Base-by-base conservation (phyloP, 2,797 vertebrate genomes). In the Monodelphis domestica region DNA sequence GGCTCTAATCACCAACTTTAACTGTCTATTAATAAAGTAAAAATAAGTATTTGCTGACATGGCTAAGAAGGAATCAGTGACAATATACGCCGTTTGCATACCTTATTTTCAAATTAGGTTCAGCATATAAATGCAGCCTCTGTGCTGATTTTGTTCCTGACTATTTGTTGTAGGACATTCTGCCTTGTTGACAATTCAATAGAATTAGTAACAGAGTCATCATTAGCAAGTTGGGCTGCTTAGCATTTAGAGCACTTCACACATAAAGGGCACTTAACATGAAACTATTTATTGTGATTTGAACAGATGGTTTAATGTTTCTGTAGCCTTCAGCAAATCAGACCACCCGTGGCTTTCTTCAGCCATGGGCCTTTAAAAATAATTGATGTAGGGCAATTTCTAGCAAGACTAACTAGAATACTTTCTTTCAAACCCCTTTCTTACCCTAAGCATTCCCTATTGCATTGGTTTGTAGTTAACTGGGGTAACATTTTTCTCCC, bases 181-280 rank as follows among this genome's bases (percentile, higher is more conserved):
- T 70, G 92, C 84, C 26, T 50, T 33, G 89, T 92, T 54, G 89
- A 91, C 12, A 30, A 89, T 91, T 94, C 92, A 15, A 1, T 70
- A 87, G 63, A 89, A 59, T 0, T 12, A 95, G 95, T 89, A 95
- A 95, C 90, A 96, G 93, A 96, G 90, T 89, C 95, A 90, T 94
- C 95, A 93, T 96, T 95, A 97, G 95, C 63, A 94, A 4, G 89
- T 94, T 90, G 30, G 93, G 45, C 91, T 94, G 45, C 89, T 96
- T 88, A 95, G 95, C 96, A 97, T 97, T 96, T 96, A 88, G 92
- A 96, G 87, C 88, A 92, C 92, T 95, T 96, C 89, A 91, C 92
- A 91, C 91, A 91, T 56, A 84, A 94, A 97, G 55, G 89, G 89
- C 94, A 97, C 54, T 95, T 95, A 95, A 95, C 96, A 91, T 55